A percentile compares a stretch with the other conserved stretches of the same genome.
These are phyloP conservation scores for Mythimna ferrago DNA, from an alignment of 2,888 invertebrate genomes.

Conservation along the genomic window DNA sequence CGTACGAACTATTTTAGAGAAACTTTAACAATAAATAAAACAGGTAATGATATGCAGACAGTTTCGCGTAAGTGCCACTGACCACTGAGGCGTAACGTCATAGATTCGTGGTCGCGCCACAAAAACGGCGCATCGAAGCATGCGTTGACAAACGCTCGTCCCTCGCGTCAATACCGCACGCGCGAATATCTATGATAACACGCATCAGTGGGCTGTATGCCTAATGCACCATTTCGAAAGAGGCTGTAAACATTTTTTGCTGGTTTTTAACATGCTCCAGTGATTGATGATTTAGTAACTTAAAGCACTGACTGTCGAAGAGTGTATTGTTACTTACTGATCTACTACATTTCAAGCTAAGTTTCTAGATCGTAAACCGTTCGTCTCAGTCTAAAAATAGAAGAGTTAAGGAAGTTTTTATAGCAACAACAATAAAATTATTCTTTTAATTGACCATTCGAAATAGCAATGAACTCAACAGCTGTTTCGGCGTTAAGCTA, in stretches of 20 bases:
- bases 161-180: conserved; percentile 58
- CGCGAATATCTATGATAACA: conserved; percentile 42
- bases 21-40: conserved; percentile 62
- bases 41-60: conserved; percentile 61
- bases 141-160: conserved; percentile 60
- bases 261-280: not conserved
- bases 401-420: conserved; percentile 6
- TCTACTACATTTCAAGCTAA: not conserved
- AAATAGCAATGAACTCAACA: conserved; percentile 25
- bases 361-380: not conserved
- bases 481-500: not conserved
- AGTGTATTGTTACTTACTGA: not conserved
- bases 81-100: conserved; percentile 58
- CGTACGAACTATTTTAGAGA: conserved; percentile 52
- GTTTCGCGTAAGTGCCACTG: conserved; percentile 59
- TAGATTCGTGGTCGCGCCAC: conserved; percentile 54
- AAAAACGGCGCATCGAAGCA: conserved; percentile 60
- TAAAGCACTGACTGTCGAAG: not conserved
- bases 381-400: not conserved
- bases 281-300: conserved; percentile 13
- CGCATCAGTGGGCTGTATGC: conserved; percentile 49
- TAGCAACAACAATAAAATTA: conserved; percentile 14
- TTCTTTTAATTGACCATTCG: conserved; percentile 28
- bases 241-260: conserved; percentile 41
- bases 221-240: conserved; percentile 50